Evolutionary conservation across 2,888 invertebrate genomes (phyloP), one percentile per base, ranked within the genome.

Genomic region (Scelioninae gen. 1): DNA sequence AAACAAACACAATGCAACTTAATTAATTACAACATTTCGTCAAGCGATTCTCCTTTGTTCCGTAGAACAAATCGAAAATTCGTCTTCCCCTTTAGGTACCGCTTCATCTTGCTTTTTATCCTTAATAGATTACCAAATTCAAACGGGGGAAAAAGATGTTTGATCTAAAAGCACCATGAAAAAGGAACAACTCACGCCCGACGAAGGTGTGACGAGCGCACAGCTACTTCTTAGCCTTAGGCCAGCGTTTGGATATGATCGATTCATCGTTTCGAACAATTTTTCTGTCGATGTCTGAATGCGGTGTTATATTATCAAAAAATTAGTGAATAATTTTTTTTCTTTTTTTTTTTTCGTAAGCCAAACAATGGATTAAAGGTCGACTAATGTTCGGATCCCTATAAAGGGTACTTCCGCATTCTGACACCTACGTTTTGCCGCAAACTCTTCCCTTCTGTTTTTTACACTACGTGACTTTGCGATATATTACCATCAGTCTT

Each of bases 401-500:
- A n/a, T n/a, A n/a, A n/a, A n/a, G n/a, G n/a, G n/a, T n/a, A n/a
- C n/a, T n/a, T n/a, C n/a, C n/a, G n/a, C n/a, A n/a, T n/a, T n/a
- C n/a, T n/a, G n/a, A n/a, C n/a, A n/a, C n/a, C n/a, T n/a, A n/a
- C n/a, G n/a, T n/a, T n/a, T n/a, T n/a, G n/a, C n/a, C n/a, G n/a
- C n/a, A n/a, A n/a, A n/a, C n/a, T 58, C 43, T 5, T 31, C 45
- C 11, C 71, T 34, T 55, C 32, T 56, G n/a, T 7, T 53, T 75
- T 65, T 58, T 16, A 45, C 32, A 23, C 69, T 76, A 65, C 51
- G 34, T 45, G 69, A 69, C 69, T 69, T 75, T 55, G 34, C 45
- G 69, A 78, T 74, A 82, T 79, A 75, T 66, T 66, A 72, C 75
- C 83, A 76, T 79, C 83, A 79, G 79, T 83, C 79, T 83, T 83